phyloP scores from a whole-genome alignment of 2,797 vertebrate species.

The Peromyscus attwateri region DNA sequence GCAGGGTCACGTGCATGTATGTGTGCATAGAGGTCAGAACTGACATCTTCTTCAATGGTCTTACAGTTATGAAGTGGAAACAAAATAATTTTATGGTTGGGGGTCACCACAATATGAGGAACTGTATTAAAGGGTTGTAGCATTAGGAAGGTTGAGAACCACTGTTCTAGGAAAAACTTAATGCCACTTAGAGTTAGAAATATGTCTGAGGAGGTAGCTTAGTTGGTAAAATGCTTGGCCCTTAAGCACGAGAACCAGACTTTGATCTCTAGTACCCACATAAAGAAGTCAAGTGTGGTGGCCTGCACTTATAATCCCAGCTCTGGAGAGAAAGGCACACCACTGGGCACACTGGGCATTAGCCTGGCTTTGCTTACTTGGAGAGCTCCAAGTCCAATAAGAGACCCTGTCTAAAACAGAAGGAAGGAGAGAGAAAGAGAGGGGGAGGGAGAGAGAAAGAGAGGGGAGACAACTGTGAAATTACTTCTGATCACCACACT shows the following conservation, averaged over 20 bases:
- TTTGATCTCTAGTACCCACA: background rate
- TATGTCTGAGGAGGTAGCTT: background rate
- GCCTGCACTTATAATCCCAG: background rate
- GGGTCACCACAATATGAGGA: background rate
- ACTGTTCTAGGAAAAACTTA: background rate
- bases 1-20: background rate
- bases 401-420: background rate
- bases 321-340: background rate
- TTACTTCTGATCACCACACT: background rate
- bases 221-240: background rate
- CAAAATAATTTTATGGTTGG: background rate
- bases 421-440: background rate
- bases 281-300: background rate
- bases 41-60: background rate
- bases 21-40: background rate
- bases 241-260: background rate
- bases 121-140: background rate
- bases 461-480: too few relatives aligned
- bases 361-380: background rate
- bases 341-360: background rate
- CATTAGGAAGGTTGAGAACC: background rate
- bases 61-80: background rate
- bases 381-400: background rate
- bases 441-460: accelerated
- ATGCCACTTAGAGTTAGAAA: background rate